Percentiles rank a stretch among this genome's conserved stretches.
Evolutionary conservation across 2,888 invertebrate species (phyloP).

Genomic region (Ceraclea dissimilis): DNA sequence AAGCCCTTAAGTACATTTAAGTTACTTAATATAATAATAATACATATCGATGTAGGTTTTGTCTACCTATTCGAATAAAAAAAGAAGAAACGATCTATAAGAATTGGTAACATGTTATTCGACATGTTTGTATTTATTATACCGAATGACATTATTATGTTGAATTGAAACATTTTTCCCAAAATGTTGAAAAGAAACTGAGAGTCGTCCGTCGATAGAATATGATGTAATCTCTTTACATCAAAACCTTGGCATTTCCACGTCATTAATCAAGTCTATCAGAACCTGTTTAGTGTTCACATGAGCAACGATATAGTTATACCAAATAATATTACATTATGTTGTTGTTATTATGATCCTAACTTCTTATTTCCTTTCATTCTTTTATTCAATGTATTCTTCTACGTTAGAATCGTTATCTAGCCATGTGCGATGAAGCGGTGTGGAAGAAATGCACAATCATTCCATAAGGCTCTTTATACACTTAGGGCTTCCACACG

Average conservation of each 20-base stretch:
- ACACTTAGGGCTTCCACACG: too few relatives aligned
- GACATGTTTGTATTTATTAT: too few relatives aligned
- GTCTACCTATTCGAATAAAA: too few relatives aligned
- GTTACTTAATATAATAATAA: too few relatives aligned
- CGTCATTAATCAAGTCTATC: constrained; percentile 17
- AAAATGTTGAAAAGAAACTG: too few relatives aligned
- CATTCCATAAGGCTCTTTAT: background rate
- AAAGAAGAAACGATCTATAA: too few relatives aligned
- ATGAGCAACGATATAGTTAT: constrained; percentile 9
- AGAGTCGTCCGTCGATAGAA: constrained; percentile 1
- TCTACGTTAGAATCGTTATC: background rate
- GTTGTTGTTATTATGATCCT: background rate
- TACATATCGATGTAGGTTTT: too few relatives aligned
- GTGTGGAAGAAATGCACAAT: background rate
- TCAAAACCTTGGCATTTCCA: constrained; percentile 9
- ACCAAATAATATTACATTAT: background rate
- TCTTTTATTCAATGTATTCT: background rate
- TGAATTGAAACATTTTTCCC: too few relatives aligned
- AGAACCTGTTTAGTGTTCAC: constrained; percentile 14
- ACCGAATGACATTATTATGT: too few relatives aligned
- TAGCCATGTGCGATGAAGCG: background rate
- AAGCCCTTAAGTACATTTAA: too few relatives aligned
- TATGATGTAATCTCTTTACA: constrained; percentile 14
- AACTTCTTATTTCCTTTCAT: background rate
- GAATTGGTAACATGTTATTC: too few relatives aligned